Evolutionary conservation across 2,797 vertebrate genomes (phyloP).

Genomic region (Crocodylus rhombifer): DNA sequence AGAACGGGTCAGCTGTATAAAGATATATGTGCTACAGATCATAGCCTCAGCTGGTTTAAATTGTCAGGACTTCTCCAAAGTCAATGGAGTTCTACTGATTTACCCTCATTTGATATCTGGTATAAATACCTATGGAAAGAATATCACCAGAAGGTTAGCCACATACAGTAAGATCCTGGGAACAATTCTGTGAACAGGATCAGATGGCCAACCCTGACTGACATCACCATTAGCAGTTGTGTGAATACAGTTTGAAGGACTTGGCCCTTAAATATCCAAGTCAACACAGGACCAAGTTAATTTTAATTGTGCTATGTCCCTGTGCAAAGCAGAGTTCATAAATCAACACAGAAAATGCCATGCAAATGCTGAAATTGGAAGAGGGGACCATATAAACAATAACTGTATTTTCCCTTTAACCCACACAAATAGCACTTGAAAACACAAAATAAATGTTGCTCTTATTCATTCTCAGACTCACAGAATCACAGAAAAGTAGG

Average conservation of each 20-base stretch:
- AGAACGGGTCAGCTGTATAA: conserved; percentile 41
- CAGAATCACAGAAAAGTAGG: too few species aligned
- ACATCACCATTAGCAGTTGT: background rate
- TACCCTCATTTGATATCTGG: background rate
- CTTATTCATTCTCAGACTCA: background rate
- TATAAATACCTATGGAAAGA: background rate
- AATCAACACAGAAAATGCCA: conserved; percentile 10
- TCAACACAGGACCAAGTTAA: background rate
- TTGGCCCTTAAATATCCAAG: background rate
- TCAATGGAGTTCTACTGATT: background rate
- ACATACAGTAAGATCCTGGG: background rate
- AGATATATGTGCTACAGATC: conserved; percentile 9
- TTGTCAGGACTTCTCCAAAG: background rate
- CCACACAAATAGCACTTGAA: background rate
- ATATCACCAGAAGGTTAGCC: background rate
- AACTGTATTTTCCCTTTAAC: background rate
- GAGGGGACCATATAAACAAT: rapidly evolving
- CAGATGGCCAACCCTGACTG: background rate
- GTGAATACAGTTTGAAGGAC: background rate
- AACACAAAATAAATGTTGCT: conserved; percentile 5
- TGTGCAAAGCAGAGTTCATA: background rate
- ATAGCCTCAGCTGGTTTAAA: conserved; percentile 24
- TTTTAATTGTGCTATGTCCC: background rate
- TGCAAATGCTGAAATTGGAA: conserved; percentile 35
- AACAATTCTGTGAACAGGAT: background rate